Evolutionary conservation across 2,888 invertebrate species (phyloP).

Genomic region (Criorhina ranunculi): DNA sequence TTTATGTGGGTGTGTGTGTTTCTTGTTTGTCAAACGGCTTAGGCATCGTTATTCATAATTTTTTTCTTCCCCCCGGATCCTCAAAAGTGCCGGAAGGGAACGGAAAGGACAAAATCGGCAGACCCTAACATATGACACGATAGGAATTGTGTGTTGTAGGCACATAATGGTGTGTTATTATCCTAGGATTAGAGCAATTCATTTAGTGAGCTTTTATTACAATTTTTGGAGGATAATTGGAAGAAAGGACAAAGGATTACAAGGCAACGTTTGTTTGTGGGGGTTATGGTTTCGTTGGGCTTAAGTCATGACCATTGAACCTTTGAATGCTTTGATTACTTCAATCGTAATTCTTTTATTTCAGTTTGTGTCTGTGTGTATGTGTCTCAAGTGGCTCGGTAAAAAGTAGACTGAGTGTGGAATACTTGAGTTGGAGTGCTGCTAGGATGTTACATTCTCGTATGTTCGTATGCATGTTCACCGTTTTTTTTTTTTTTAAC

Average conservation of each 20-base stretch:
- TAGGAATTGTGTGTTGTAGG: constrained; percentile 14
- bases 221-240: constrained; percentile 35
- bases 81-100: background rate
- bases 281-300: constrained; percentile 5
- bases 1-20: constrained; percentile 11
- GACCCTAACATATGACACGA: constrained; percentile 35
- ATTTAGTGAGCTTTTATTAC: constrained; percentile 50
- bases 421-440: background rate
- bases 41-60: constrained; percentile 64
- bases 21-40: constrained; percentile 63
- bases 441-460: too few relatives aligned
- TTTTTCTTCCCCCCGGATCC: constrained; percentile 25
- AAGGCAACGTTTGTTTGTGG: constrained; percentile 3
- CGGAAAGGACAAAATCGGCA: background rate
- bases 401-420: too few relatives aligned
- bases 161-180: constrained; percentile 62
- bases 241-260: constrained; percentile 29
- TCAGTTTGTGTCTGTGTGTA: background rate
- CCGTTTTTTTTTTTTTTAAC: too few relatives aligned
- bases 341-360: background rate
- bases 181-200: constrained; percentile 64
- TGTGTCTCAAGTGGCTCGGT: background rate
- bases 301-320: constrained; percentile 14
- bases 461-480: too few relatives aligned
- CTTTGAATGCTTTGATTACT: constrained; percentile 12